These are phyloP conservation scores for Carapus acus DNA, from an alignment of 2,797 vertebrate species.

Conservation along the genomic window DNA sequence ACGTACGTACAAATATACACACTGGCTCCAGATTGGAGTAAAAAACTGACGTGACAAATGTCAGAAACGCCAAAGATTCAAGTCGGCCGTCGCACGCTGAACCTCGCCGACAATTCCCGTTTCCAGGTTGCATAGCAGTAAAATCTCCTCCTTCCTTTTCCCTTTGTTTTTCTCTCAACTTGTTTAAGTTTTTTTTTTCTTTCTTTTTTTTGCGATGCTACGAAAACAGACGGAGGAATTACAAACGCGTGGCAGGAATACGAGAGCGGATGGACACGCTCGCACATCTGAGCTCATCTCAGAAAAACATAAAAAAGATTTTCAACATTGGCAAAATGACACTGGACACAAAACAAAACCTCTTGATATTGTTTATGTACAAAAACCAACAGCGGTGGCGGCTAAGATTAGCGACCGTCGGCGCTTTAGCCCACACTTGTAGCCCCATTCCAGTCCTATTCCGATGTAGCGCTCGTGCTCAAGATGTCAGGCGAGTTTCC, in stretches of 20 bases:
- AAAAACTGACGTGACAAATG: slow-evolving; percentile 8
- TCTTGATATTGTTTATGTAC: slow-evolving; percentile 34
- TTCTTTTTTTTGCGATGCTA: no score
- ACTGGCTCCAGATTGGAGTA: slow-evolving; percentile 16
- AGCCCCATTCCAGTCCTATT: slow-evolving; percentile 4
- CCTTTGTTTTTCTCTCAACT: no score
- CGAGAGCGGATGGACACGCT: no score
- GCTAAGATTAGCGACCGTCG: no score
- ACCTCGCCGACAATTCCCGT: slow-evolving; percentile 13
- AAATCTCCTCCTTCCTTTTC: no score
- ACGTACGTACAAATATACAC: slow-evolving; percentile 5
- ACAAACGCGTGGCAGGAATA: no score
- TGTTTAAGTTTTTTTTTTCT: no score
- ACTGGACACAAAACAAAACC: slow-evolving; percentile 46
- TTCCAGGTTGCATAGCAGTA: slow-evolving; percentile 22
- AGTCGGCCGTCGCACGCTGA: slow-evolving; percentile 32
- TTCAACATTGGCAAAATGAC: slow-evolving; percentile 33
- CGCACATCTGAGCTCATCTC: no score
- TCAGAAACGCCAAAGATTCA: slow-evolving; percentile 37
- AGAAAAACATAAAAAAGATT: slow-evolving; percentile 21
- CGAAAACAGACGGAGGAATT: no score
- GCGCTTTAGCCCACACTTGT: slow-evolving; percentile 6
- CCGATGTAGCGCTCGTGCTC: no score
- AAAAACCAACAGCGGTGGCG: slow-evolving; percentile 36
- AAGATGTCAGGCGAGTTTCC: no score